phyloP scores from a whole-genome alignment of 2,888 invertebrate species.

The Drosophila fulvimacula region DNA sequence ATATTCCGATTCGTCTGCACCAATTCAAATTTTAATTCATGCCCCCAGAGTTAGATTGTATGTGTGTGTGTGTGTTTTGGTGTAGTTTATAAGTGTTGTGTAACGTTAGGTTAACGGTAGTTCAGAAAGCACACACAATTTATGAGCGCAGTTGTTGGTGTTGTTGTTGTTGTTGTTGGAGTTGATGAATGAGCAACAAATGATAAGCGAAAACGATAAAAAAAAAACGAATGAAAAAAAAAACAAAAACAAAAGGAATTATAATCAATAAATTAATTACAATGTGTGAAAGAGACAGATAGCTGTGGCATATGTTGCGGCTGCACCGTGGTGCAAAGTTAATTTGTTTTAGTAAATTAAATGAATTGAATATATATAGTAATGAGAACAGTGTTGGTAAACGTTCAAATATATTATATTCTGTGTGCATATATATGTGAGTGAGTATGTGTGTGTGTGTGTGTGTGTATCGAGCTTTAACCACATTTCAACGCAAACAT shows the following conservation, averaged over 20 bases:
- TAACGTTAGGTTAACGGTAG: conserved; percentile 73
- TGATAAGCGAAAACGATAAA: conserved; percentile 56
- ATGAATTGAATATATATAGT: not conserved
- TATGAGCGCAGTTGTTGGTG: conserved; percentile 43
- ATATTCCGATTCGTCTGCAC: conserved; percentile 84
- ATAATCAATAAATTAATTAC: conserved; percentile 63
- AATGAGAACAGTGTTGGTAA: conserved; percentile 5
- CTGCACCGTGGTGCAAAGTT: conserved; percentile 36
- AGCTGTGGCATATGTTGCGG: conserved; percentile 10
- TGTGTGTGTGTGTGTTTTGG: conserved; percentile 35
- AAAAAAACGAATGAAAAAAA: conserved; percentile 37
- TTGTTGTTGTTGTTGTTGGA: conserved; percentile 46
- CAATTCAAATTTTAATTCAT: conserved; percentile 28
- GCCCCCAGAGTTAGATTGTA: conserved; percentile 52
- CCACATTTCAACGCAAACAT: conserved; percentile 12
- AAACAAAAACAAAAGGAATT: conserved; percentile 48
- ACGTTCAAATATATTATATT: not conserved
- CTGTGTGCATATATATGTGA: no score
- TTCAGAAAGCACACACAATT: conserved; percentile 68
- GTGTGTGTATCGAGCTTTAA: not conserved
- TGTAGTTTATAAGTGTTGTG: conserved; percentile 35
- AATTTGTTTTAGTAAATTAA: conserved; percentile 9
- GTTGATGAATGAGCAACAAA: conserved; percentile 56
- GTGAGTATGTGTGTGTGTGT: not conserved
- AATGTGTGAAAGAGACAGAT: conserved; percentile 17